Evolutionary conservation across 2,797 vertebrate genomes (phyloP).

Genomic region (Sebastes wilsoni): DNA sequence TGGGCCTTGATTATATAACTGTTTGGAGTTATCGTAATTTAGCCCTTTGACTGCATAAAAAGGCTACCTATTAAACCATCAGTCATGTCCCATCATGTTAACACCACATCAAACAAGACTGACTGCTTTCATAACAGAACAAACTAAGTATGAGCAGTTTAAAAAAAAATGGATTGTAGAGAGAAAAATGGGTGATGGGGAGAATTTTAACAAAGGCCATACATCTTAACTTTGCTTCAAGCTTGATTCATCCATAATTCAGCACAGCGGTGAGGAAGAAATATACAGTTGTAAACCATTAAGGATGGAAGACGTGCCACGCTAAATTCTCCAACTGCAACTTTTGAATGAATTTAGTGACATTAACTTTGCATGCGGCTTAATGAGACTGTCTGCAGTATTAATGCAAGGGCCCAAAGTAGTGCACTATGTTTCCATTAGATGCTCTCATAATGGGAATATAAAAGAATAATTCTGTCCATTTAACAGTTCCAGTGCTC

Average conservation of each 20-base stretch:
- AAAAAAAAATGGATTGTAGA: slow-evolving; percentile 1
- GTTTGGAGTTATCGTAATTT: neutral
- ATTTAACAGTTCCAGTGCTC: neutral
- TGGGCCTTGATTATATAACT: neutral
- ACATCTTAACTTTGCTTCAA: slow-evolving; percentile 47
- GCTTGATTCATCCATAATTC: slow-evolving; percentile 67
- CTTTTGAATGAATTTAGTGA: slow-evolving; percentile 35
- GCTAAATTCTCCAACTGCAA: slow-evolving; percentile 15
- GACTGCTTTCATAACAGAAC: slow-evolving; percentile 15
- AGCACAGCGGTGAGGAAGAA: slow-evolving; percentile 25
- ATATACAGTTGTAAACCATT: slow-evolving; percentile 29
- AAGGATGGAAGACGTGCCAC: neutral
- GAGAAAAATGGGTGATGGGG: slow-evolving; percentile 1
- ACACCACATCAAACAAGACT: slow-evolving; percentile 1
- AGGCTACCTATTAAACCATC: neutral
- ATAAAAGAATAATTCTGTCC: neutral
- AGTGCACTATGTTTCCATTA: neutral
- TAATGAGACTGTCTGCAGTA: slow-evolving; percentile 26
- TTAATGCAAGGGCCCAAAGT: neutral
- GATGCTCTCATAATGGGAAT: neutral
- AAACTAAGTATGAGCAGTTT: slow-evolving; percentile 8
- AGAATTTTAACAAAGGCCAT: slow-evolving; percentile 52
- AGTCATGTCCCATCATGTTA: neutral
- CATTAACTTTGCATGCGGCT: slow-evolving; percentile 25
- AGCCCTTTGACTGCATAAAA: neutral